Evolutionary conservation across 2,113 vertebrate species (phyloP), one percentile per base, ranked within the genome.

Genomic region (Saccopteryx leptura): DNA sequence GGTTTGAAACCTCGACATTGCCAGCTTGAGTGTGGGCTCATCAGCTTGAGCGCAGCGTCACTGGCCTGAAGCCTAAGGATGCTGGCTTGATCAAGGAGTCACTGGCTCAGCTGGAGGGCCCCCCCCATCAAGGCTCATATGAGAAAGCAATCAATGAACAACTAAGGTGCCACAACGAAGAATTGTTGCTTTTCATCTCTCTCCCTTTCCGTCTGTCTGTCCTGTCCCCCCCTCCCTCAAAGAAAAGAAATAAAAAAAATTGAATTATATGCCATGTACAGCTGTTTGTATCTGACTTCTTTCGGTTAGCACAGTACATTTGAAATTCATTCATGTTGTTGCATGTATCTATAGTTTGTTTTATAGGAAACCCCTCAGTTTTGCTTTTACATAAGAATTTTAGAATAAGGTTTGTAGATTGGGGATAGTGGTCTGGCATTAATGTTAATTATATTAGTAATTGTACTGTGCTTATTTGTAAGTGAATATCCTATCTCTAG

Each of bases 331-430:
- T 14, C 61, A 60, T 68, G 52, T 84, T 82, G 39, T 66, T 83
- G 23, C 52, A 7, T 50, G 4, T 71, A 69, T 86, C 28, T 54
- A 2, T 85, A 76, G 50, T 92, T 71, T 93, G 39, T 72, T 93
- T 88, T 17, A 82, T 58, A 26, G 21, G 39, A 39, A 39, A 66
- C 48, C 10, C 31, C 48, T 88, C 46, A 65, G 26, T 52, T 88
- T 80, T 81, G 52, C 56, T 74, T 78, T 82, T 74, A 24, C 21
- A 26, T 63, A 48, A 39, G 21, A 33, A 75, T 84, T 84, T 84
- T 85, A 78, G 31, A 90, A 68, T 54, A 79, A 94, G 10, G 48
- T 71, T 15, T 90, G 19, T 79, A 94, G 65, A 85, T 90, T 76
- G 56, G 13, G 56, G 13, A 48, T 46, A 61, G n/a, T 31, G 46